A percentile compares a stretch with the other conserved stretches of the same genome.
phyloP scores from a whole-genome alignment of 2,888 invertebrate species.

The Phyllotreta striolata region DNA sequence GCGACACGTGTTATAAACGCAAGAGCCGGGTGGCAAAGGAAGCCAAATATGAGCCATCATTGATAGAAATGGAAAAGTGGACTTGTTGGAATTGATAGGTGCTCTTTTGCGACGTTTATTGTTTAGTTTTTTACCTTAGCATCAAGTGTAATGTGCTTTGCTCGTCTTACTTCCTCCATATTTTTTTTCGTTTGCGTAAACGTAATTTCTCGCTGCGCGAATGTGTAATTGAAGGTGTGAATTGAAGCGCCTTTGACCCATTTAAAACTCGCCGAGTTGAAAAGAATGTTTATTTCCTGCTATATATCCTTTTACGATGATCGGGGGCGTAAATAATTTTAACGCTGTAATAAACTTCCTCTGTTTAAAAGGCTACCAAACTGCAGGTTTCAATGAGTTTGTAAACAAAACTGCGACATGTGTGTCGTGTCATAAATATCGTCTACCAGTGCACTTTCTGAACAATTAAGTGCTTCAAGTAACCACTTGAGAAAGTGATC shows the following conservation, averaged over 20 bases:
- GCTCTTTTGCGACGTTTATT: slow-evolving; percentile 1
- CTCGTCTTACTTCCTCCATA: too few relatives aligned
- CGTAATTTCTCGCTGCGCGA: too few relatives aligned
- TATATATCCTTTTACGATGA: slow-evolving; percentile 10
- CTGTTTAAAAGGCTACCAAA: slow-evolving; percentile 9
- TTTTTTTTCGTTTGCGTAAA: too few relatives aligned
- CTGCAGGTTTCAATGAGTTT: slow-evolving; percentile 2
- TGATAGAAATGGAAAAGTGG: slow-evolving; percentile 25
- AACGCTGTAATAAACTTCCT: slow-evolving; percentile 14
- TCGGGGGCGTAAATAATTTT: slow-evolving; percentile 14
- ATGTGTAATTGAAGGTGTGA: too few relatives aligned
- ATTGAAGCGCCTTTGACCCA: background rate
- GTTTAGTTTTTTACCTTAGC: slow-evolving; percentile 1
- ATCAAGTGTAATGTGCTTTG: slow-evolving; percentile 5
- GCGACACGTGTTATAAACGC: slow-evolving; percentile 34
- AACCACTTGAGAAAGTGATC: background rate
- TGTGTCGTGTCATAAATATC: slow-evolving; percentile 13
- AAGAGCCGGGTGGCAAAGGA: slow-evolving; percentile 27
- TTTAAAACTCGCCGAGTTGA: slow-evolving; percentile 3
- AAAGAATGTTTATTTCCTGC: slow-evolving; percentile 9
- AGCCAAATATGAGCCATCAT: slow-evolving; percentile 30
- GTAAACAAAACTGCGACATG: slow-evolving; percentile 11
- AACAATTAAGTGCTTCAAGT: slow-evolving; percentile 4
- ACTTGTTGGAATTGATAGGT: slow-evolving; percentile 29
- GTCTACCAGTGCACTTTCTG: slow-evolving; percentile 1